Evolutionary conservation across 2,888 invertebrate species (phyloP).

Genomic region (Cantharis rufa): DNA sequence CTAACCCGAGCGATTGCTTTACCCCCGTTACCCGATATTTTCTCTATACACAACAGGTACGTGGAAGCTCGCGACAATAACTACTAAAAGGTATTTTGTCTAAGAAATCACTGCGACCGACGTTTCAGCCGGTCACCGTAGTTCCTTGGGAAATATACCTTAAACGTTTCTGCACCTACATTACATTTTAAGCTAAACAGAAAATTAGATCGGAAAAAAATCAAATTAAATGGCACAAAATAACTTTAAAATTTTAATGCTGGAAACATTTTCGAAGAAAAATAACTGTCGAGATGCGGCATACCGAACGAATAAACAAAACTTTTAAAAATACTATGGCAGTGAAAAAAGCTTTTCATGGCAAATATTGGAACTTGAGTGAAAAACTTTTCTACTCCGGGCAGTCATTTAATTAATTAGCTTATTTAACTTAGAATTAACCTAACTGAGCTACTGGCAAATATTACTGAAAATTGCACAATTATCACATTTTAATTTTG

Average conservation of each 20-base stretch:
- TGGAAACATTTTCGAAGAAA: neutral
- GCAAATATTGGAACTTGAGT: neutral
- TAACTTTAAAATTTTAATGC: neutral
- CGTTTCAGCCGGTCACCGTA: neutral
- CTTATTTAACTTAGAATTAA: neutral
- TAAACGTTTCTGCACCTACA: neutral
- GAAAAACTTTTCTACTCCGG: neutral
- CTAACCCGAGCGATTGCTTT: constrained; percentile 26
- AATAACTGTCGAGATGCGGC: too few species aligned
- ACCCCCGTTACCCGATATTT: constrained; percentile 35
- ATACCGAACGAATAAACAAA: neutral
- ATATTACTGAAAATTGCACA: constrained; percentile 29
- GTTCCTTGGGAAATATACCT: neutral
- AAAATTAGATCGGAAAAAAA: neutral
- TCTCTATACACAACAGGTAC: constrained; percentile 48
- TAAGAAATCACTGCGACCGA: neutral
- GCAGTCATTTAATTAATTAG: neutral
- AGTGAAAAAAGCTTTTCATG: neutral
- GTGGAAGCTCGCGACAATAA: constrained; percentile 41
- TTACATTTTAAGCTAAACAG: neutral
- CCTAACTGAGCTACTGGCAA: neutral
- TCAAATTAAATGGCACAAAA: neutral
- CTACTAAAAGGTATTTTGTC: neutral
- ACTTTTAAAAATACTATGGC: neutral
- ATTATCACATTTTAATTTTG: constrained; percentile 25